Evolutionary conservation across 2,113 vertebrate genomes (phyloP).

Genomic region (Entelurus aequoreus): DNA sequence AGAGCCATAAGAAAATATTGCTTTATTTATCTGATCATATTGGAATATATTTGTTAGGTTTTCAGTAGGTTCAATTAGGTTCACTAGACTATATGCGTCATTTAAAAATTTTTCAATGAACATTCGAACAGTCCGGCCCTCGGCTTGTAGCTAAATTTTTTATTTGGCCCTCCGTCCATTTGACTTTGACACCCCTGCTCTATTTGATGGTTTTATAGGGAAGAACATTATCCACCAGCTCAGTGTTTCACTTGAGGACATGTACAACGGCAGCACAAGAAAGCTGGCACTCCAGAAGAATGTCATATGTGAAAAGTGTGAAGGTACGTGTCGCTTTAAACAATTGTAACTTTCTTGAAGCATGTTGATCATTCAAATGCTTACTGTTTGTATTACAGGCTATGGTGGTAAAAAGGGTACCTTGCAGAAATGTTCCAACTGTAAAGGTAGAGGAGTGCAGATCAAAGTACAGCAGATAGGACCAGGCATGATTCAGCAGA

Average conservation of each 20-base stretch:
- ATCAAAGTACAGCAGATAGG: slow-evolving; percentile 90
- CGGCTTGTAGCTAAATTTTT: too few relatives aligned
- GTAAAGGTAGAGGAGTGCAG: slow-evolving; percentile 91
- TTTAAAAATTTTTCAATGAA: too few relatives aligned
- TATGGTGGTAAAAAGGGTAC: slow-evolving; percentile 90
- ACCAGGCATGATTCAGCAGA: slow-evolving; percentile 96
- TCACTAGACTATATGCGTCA: too few relatives aligned
- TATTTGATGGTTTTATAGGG: slow-evolving; percentile 63
- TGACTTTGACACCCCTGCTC: too few relatives aligned
- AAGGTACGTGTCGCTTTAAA: slow-evolving; percentile 72
- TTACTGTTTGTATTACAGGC: slow-evolving; percentile 67
- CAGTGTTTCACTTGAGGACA: slow-evolving; percentile 85
- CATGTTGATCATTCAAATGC: not conserved
- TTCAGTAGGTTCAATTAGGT: too few relatives aligned
- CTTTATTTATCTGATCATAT: too few relatives aligned
- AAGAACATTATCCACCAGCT: slow-evolving; percentile 95
- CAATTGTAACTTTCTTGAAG: not conserved
- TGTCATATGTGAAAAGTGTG: slow-evolving; percentile 92
- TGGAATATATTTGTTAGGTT: too few relatives aligned
- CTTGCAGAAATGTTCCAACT: slow-evolving; percentile 84
- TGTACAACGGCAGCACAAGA: slow-evolving; percentile 88
- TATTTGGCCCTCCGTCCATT: too few relatives aligned
- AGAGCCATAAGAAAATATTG: too few relatives aligned
- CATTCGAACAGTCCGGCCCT: too few relatives aligned
- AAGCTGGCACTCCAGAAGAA: slow-evolving; percentile 96